These are phyloP conservation scores for Vespertilio murinus DNA, from an alignment of 2,797 vertebrate genomes.

Conservation along the genomic window DNA sequence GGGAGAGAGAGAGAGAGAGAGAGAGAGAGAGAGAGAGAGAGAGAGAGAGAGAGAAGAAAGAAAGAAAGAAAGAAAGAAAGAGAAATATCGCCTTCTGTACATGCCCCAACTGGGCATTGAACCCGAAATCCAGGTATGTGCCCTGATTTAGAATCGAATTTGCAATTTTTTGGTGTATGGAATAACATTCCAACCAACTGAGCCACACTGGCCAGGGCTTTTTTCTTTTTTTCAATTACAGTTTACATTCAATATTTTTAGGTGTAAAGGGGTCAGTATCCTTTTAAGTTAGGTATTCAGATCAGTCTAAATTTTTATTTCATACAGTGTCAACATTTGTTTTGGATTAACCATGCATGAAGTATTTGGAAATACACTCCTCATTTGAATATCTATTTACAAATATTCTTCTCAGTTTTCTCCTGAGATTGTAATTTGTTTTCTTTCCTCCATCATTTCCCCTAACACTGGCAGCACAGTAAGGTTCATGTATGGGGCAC, in stretches of 20 bases:
- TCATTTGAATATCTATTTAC: constrained; percentile 1
- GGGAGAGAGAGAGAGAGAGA: too few relatives aligned
- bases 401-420: background rate
- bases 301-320: constrained; percentile 14
- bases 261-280: background rate
- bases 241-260: background rate
- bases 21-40: too few relatives aligned
- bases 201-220: too few relatives aligned
- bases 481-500: background rate
- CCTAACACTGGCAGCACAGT: background rate
- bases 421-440: background rate
- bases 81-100: background rate
- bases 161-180: too few relatives aligned
- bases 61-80: too few relatives aligned
- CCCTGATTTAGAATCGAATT: too few relatives aligned
- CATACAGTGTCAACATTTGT: background rate
- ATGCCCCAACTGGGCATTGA: too few relatives aligned
- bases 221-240: too few relatives aligned
- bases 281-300: background rate
- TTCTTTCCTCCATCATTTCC: background rate
- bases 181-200: too few relatives aligned
- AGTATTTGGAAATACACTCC: background rate
- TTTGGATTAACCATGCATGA: background rate
- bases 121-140: too few relatives aligned
- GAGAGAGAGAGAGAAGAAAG: too few relatives aligned